These are phyloP conservation scores for Sebastes goodei DNA, from an alignment of 2,797 vertebrate species.

Conservation along the genomic window DNA sequence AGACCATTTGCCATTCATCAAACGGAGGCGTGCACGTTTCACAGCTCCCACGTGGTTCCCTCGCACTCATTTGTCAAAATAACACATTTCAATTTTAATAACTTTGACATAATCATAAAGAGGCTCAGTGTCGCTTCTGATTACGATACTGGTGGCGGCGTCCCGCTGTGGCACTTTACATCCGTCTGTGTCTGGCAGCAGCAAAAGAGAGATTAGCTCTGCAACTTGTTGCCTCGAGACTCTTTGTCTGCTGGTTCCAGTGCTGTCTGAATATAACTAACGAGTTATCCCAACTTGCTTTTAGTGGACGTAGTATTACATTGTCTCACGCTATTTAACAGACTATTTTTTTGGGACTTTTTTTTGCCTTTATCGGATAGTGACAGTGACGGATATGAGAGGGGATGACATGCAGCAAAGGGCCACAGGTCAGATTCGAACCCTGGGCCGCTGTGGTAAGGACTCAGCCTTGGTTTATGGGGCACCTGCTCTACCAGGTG, in stretches of 20 bases:
- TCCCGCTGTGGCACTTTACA: conserved; percentile 26
- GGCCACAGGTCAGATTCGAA: too few species aligned
- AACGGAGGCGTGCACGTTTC: not conserved
- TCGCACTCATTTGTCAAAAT: conserved; percentile 44
- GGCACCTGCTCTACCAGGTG: too few species aligned
- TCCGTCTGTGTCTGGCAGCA: conserved; percentile 38
- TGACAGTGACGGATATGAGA: too few species aligned
- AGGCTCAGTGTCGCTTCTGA: conserved; percentile 48
- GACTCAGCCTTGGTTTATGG: too few species aligned
- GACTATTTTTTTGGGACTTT: too few species aligned
- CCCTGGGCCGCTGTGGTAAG: too few species aligned
- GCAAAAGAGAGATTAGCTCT: conserved; percentile 32
- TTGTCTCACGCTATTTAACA: not conserved
- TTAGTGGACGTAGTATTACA: not conserved
- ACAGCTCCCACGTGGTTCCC: not conserved
- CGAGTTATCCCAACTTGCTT: not conserved
- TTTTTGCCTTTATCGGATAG: too few species aligned
- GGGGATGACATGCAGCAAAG: too few species aligned
- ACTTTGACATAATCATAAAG: conserved; percentile 49
- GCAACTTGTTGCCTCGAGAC: conserved; percentile 30
- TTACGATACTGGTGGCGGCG: conserved; percentile 24
- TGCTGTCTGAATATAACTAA: not conserved
- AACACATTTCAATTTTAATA: conserved; percentile 45
- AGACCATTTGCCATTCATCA: conserved; percentile 18
- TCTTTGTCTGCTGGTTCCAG: not conserved